A percentile compares a stretch with the other conserved stretches of the same genome.
Evolutionary conservation across 1,140 invertebrate genomes (phyloP).

Genomic region (Oppia nitens): DNA sequence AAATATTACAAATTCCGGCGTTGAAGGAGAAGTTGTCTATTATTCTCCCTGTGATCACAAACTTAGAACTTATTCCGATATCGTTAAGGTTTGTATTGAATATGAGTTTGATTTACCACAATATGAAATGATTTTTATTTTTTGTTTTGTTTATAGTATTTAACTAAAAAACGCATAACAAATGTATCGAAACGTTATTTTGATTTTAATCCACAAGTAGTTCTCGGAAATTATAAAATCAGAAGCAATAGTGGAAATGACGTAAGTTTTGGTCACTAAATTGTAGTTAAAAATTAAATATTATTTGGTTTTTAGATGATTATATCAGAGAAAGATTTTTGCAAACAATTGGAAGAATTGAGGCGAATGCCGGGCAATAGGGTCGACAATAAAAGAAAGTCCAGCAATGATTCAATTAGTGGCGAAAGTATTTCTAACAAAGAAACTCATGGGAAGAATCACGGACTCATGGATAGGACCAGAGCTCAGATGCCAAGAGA

Average conservation of each 20-base stretch:
- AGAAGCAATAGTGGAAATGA: slow-evolving; percentile 1
- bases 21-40: slow-evolving; percentile 47
- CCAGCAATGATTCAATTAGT: neutral
- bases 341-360: slow-evolving; percentile 26
- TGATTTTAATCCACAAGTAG: slow-evolving; percentile 67
- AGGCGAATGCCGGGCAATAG: slow-evolving; percentile 9
- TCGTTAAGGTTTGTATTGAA: slow-evolving; percentile 45
- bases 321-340: slow-evolving; percentile 11
- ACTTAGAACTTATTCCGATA: slow-evolving; percentile 51
- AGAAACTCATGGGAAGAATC: neutral
- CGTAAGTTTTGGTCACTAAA: slow-evolving; percentile 24
- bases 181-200: slow-evolving; percentile 71
- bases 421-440: neutral
- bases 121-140: neutral
- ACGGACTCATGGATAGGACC: slow-evolving; percentile 11
- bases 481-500: slow-evolving; percentile 26
- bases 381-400: neutral
- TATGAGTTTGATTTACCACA: neutral
- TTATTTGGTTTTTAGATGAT: too few relatives aligned
- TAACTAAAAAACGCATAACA: slow-evolving; percentile 30
- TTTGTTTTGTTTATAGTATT: slow-evolving; percentile 25
- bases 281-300: slow-evolving; percentile 23
- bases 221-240: slow-evolving; percentile 77
- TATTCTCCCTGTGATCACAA: slow-evolving; percentile 64
- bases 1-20: slow-evolving; percentile 56